phyloP scores from a whole-genome alignment of 2,113 vertebrate species.

The Pterocles gutturalis region DNA sequence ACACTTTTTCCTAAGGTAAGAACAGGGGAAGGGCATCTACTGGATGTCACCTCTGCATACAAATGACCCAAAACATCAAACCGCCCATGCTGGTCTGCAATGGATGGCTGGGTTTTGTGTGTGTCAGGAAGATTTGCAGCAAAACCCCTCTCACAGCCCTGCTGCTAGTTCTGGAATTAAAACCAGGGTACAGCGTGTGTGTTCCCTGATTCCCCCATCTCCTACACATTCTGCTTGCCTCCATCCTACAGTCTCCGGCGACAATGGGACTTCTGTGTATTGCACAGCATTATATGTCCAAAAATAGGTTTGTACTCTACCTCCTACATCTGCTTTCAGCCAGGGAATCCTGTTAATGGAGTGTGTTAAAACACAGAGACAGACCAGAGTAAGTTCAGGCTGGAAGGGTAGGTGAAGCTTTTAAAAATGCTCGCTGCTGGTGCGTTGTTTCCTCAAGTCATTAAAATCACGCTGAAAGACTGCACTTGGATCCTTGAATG shows the following conservation, averaged over 20 bases:
- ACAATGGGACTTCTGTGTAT: not conserved
- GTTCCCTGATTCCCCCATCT: not conserved
- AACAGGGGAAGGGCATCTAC: not conserved
- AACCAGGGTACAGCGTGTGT: accelerated
- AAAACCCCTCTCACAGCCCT: not conserved
- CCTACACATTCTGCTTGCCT: not conserved
- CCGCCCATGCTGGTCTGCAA: not conserved
- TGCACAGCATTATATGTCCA: not conserved
- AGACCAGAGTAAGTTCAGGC: not conserved
- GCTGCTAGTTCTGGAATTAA: too few species aligned
- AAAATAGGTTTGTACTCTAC: slow-evolving; percentile 3
- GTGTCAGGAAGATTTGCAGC: not conserved
- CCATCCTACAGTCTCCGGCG: not conserved
- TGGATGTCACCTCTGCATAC: not conserved
- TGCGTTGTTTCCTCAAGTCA: not conserved
- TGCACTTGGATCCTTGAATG: not conserved
- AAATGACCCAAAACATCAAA: not conserved
- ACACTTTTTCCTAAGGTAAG: not conserved
- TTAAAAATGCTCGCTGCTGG: not conserved
- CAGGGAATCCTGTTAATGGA: slow-evolving; percentile 32
- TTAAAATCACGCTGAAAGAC: not conserved
- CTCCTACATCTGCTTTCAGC: not conserved
- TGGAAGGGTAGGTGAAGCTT: slow-evolving; percentile 18
- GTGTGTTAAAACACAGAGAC: slow-evolving; percentile 1
- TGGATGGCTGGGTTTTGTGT: not conserved